These are phyloP conservation scores for Meriones unguiculatus DNA, from an alignment of 2,113 vertebrate species.

Conservation along the genomic window DNA sequence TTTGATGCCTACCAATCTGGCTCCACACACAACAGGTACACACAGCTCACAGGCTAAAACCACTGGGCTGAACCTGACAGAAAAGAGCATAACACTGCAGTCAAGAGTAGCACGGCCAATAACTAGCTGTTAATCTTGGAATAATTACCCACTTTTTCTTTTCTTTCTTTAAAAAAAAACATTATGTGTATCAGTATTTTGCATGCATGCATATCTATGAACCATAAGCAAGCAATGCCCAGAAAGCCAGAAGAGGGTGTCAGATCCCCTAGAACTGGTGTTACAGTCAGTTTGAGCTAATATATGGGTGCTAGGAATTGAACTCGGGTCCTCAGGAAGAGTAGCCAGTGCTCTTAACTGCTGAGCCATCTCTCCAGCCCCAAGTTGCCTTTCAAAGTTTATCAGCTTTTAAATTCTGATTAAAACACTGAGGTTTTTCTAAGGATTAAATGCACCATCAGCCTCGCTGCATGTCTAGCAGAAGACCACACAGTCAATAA, in stretches of 20 bases:
- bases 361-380: background rate
- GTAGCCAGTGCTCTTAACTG: background rate
- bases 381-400: slow-evolving; percentile 11
- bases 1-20: background rate
- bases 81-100: background rate
- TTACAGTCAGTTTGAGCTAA: background rate
- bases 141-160: background rate
- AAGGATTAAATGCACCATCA: slow-evolving; percentile 12
- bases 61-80: background rate
- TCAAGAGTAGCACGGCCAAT: background rate
- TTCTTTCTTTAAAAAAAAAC: background rate
- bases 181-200: background rate
- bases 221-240: background rate
- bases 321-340: background rate
- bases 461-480: background rate
- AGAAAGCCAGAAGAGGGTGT: background rate
- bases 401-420: slow-evolving; percentile 33
- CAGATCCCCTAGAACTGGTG: background rate
- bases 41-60: background rate
- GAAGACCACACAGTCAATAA: background rate
- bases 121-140: background rate
- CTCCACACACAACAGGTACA: background rate
- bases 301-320: background rate
- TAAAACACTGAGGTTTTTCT: background rate
- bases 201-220: no score